Base-by-base conservation (phyloP, 2,113 vertebrate species). In the Microcebus jonahi region DNA sequence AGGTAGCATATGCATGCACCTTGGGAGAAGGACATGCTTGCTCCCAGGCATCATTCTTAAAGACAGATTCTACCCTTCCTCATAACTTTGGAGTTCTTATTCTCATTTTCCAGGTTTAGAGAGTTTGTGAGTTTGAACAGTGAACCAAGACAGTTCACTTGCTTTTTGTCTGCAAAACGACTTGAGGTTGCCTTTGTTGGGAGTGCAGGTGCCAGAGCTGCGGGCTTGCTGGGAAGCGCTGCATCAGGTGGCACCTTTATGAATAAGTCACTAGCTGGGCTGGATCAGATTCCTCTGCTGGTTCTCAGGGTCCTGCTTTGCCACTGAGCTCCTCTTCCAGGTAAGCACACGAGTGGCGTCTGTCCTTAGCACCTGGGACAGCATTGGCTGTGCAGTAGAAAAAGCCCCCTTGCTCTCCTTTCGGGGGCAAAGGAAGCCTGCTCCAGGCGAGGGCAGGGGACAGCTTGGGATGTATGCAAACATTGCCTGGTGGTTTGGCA, bases 251-350 rank as follows among this genome's bases (percentile, higher is more conserved):
- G 68, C 94, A 77, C 96, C 92, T 68, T 96, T 82, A 98, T 98
- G 96, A 98, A 98, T 98, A 97, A 97, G 88, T 96, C 95, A 98
- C 83, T 25, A 86, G 84, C 63, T 53, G 27, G 31, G 8, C 7
- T 21, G 12, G 94, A 96, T 88, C 90, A 94, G 97, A 98, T 98
- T 96, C 97, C 97, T 39, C 77, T 11, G 67, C 36, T 8, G n/a
- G 12, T 70, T 87, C 65, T 95, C 83, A 71, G 0, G 2, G 2
- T 81, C 6, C 91, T 48, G 63, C 55, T 9, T 82, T 34, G 4
- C 88, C 86, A 88, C 84, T 13, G 57, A 42, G 50, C 90, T n/a
- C 11, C 86, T 76, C n/a, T 45, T 55, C 84, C 80, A 27, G 71
- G 68, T 45, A 91, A 88, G 57, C 27, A 65, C 93, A 12, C 4